phyloP scores from a whole-genome alignment of 2,113 vertebrate species.

The Petromus typicus region DNA sequence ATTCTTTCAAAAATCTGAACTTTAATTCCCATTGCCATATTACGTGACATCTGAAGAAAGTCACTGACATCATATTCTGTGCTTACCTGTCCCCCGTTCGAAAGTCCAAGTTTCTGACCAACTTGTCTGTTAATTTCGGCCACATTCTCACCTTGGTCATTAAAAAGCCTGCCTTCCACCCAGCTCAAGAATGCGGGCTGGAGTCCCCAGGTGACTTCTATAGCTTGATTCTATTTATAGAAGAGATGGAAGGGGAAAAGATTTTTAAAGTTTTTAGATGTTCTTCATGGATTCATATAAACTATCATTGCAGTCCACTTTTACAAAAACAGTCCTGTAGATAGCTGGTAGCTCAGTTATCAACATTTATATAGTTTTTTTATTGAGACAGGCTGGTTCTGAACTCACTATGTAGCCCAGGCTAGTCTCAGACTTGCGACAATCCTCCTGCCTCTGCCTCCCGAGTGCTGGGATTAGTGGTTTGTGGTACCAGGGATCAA shows the following conservation, averaged over 20 bases:
- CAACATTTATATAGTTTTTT: neutral
- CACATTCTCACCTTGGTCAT: constrained; percentile 83
- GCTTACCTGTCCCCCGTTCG: constrained; percentile 93
- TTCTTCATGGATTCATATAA: constrained; percentile 46
- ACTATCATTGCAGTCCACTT: neutral
- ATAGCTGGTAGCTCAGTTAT: neutral
- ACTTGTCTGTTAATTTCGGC: constrained; percentile 94
- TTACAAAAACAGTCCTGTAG: neutral
- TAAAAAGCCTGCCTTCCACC: constrained; percentile 88
- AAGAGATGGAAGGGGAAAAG: neutral
- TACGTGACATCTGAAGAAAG: neutral
- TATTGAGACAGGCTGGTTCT: no score
- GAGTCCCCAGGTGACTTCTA: constrained; percentile 90
- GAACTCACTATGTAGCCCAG: no score
- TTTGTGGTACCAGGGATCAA: no score
- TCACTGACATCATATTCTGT: neutral
- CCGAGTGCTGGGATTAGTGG: no score
- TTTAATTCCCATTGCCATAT: constrained; percentile 32
- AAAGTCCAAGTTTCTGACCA: constrained; percentile 93
- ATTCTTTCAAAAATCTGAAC: neutral
- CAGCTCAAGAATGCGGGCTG: constrained; percentile 93
- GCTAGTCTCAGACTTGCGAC: no score
- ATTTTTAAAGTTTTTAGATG: constrained; percentile 10
- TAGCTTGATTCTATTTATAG: constrained; percentile 90
- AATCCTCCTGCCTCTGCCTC: no score